phyloP scores from a whole-genome alignment of 2,888 invertebrate genomes.

The Panorpa germanica region DNA sequence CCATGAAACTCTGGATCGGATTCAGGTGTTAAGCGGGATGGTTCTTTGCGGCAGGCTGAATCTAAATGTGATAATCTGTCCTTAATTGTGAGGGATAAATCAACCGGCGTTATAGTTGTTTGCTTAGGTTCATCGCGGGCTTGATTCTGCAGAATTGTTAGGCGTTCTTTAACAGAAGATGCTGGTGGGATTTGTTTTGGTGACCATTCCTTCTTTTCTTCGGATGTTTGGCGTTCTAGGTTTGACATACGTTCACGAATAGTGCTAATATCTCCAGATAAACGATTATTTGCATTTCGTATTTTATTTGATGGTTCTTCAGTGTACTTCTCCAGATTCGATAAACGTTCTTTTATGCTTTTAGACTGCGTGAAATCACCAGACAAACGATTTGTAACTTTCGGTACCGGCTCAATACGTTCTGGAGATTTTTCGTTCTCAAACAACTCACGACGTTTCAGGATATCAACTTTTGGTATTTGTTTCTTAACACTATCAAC shows the following conservation, averaged over 20 bases:
- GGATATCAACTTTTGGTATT: slow-evolving; percentile 63
- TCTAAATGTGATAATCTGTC: slow-evolving; percentile 23
- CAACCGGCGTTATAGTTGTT: too few species aligned
- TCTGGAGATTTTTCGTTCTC: slow-evolving; percentile 45
- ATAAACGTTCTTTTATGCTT: slow-evolving; percentile 53
- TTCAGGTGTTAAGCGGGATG: too few species aligned
- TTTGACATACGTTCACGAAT: slow-evolving; percentile 42
- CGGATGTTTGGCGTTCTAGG: slow-evolving; percentile 30
- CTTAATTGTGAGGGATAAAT: too few species aligned
- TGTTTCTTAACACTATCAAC: too few species aligned
- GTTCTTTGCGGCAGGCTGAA: too few species aligned
- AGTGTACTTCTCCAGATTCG: slow-evolving; percentile 45
- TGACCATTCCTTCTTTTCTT: slow-evolving; percentile 17
- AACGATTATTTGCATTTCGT: slow-evolving; percentile 27
- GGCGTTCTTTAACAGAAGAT: slow-evolving; percentile 17
- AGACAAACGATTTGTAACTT: slow-evolving; percentile 29
- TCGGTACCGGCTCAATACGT: slow-evolving; percentile 21
- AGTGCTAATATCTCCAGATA: slow-evolving; percentile 40
- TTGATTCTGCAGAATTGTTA: too few species aligned
- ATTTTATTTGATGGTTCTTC: slow-evolving; percentile 27
- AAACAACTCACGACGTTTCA: slow-evolving; percentile 66
- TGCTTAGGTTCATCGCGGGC: too few species aligned
- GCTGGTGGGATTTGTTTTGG: slow-evolving; percentile 18
- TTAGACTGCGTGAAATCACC: slow-evolving; percentile 44
- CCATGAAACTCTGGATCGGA: too few species aligned